A percentile compares a stretch with the other conserved stretches of the same genome.
phyloP scores from a whole-genome alignment of 2,797 vertebrate species.

The Argyrosomus regius region DNA sequence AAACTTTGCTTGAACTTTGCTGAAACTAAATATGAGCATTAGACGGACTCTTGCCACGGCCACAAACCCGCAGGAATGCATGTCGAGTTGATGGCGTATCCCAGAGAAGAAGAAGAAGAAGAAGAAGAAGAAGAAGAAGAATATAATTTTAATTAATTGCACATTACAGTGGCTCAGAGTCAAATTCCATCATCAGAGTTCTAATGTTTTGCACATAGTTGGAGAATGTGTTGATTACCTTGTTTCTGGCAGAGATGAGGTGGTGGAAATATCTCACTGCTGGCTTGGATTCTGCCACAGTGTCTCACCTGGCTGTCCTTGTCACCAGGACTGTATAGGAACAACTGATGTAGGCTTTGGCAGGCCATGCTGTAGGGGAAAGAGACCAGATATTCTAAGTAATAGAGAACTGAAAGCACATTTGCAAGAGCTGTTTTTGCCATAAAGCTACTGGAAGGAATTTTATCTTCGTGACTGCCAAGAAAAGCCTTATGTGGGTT shows the following conservation, averaged over 20 bases:
- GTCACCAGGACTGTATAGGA: slow-evolving; percentile 40
- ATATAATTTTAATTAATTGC: slow-evolving; percentile 65
- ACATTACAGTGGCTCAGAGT: slow-evolving; percentile 52
- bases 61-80: slow-evolving; percentile 58
- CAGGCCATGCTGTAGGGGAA: neutral
- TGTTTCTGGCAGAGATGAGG: slow-evolving; percentile 26
- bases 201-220: slow-evolving; percentile 54
- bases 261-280: slow-evolving; percentile 30
- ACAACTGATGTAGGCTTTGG: slow-evolving; percentile 55
- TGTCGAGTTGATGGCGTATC: slow-evolving; percentile 29
- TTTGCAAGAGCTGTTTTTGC: slow-evolving; percentile 45
- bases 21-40: slow-evolving; percentile 43
- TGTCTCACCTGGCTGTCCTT: slow-evolving; percentile 41
- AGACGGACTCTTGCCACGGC: slow-evolving; percentile 27
- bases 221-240: slow-evolving; percentile 48
- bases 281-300: slow-evolving; percentile 11
- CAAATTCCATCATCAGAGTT: slow-evolving; percentile 29
- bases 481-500: slow-evolving; percentile 29
- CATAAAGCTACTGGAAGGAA: slow-evolving; percentile 56
- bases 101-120: slow-evolving; percentile 19
- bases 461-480: slow-evolving; percentile 35
- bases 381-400: slow-evolving; percentile 33
- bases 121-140: slow-evolving; percentile 20
- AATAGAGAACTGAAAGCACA: slow-evolving; percentile 39
- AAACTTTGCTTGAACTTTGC: slow-evolving; percentile 65